Evolutionary conservation across 1,140 invertebrate genomes (phyloP), one percentile per base, ranked within the genome.

Genomic region (Metopolophium dirhodum): DNA sequence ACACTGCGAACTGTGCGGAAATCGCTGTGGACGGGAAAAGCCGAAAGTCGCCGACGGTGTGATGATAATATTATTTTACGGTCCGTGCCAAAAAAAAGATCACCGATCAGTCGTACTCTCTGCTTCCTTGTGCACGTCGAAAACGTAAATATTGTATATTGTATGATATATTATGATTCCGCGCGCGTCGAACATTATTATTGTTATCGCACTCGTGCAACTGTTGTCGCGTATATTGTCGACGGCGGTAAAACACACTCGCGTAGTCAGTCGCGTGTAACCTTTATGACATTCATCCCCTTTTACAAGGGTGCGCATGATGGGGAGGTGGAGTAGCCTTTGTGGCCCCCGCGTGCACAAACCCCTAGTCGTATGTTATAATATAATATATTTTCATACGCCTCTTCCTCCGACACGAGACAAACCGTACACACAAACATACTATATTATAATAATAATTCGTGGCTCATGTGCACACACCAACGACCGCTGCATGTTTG

Each of bases 201-300:
- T 77, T 83, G 82, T 83, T 45, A 47, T 86, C 8, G 83, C 77
- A 35, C 22, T 68, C 61, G 61, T 77, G n/a, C 61, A 77, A 77
- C 14, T 77, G 61, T 77, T 77, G 61, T 77, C 61, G 61, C 61
- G 9, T 89, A 89, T 89, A 89, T 89, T 89, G 87, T 22, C 87
- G n/a, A 11, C 22, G 90, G 35, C 22, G 57, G 88, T 68, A 77
- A 77, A 91, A 91, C 61, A 90, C 57, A 41, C 89, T 82, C 61
- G 57, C 68, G 45, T 49, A 83, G 37, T 41, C 82, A 82, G 35
- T 85, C 83, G 23, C 37, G 83, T 41, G 37, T 49, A 88, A 88
- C 86, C 86, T 49, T 88, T 88, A 9, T 88, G 49, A 35, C 18
- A 9, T 91, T 91, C 30, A 30, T 51, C 90, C 90, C 90, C 45